Percentiles rank a stretch among this genome's conserved stretches.
These are phyloP conservation scores for Ferdinandea cuprea DNA, from an alignment of 2,888 invertebrate genomes.

Conservation along the genomic window DNA sequence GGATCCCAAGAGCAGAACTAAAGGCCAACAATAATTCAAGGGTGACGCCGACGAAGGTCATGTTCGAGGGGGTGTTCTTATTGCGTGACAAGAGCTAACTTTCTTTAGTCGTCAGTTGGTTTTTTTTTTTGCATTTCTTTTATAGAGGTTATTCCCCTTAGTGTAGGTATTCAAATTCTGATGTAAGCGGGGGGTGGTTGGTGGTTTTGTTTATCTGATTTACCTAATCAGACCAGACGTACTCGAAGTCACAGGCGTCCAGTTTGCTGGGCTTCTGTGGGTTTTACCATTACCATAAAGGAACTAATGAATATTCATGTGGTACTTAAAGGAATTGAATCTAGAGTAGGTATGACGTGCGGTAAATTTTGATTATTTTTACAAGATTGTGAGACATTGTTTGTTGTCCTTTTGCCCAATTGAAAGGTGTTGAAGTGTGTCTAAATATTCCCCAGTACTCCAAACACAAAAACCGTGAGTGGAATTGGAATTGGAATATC, in stretches of 20 bases:
- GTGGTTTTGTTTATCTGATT: slow-evolving; percentile 54
- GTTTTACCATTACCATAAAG: slow-evolving; percentile 3
- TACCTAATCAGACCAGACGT: slow-evolving; percentile 48
- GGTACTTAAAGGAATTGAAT: slow-evolving; percentile 8
- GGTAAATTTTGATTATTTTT: slow-evolving; percentile 15
- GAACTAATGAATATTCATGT: slow-evolving; percentile 51
- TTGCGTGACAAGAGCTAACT: slow-evolving; percentile 44
- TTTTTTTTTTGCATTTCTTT: slow-evolving; percentile 28
- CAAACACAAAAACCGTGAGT: no score
- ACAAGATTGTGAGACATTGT: no score
- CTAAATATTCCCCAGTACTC: no score
- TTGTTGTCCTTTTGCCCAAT: no score
- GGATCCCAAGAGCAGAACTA: background rate
- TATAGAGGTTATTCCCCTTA: slow-evolving; percentile 57
- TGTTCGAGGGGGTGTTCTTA: slow-evolving; percentile 36
- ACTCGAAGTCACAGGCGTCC: slow-evolving; percentile 19
- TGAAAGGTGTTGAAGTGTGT: no score
- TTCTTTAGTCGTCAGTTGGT: slow-evolving; percentile 2
- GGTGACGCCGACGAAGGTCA: slow-evolving; percentile 64
- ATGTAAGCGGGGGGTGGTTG: slow-evolving; percentile 2
- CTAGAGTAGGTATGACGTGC: slow-evolving; percentile 7
- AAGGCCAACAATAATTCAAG: slow-evolving; percentile 9
- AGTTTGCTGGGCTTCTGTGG: background rate
- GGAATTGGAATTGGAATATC: no score
- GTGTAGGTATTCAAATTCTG: background rate